phyloP scores from a whole-genome alignment of 2,113 vertebrate genomes.

The Callionymus lyra region DNA sequence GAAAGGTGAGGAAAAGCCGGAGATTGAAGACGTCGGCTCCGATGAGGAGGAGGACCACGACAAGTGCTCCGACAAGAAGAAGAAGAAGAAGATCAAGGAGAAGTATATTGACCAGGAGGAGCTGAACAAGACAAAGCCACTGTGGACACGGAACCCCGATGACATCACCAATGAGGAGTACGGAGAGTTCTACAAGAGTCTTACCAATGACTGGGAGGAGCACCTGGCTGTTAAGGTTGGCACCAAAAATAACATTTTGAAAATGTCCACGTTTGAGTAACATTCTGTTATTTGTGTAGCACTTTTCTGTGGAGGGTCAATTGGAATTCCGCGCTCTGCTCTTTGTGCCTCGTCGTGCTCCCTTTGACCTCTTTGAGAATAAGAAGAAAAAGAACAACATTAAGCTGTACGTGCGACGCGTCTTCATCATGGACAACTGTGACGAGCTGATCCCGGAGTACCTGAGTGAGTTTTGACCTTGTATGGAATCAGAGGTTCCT shows the following conservation, averaged over 20 bases:
- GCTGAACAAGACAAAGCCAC: conserved; percentile 74
- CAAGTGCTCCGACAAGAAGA: conserved; percentile 61
- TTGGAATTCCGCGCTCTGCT: conserved; percentile 89
- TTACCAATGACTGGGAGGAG: conserved; percentile 80
- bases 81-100: conserved; percentile 77
- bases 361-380: conserved; percentile 92
- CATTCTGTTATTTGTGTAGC: conserved; percentile 52
- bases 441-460: conserved; percentile 94
- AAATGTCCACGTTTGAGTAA: background rate
- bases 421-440: conserved; percentile 99
- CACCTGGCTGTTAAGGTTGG: conserved; percentile 73
- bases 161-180: conserved; percentile 94
- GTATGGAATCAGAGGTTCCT: no score
- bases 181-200: conserved; percentile 92
- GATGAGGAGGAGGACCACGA: conserved; percentile 68
- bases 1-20: conserved; percentile 66
- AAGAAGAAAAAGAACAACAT: conserved; percentile 96
- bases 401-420: conserved; percentile 88
- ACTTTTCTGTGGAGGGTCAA: conserved; percentile 96
- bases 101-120: conserved; percentile 76
- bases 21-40: conserved; percentile 73
- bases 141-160: conserved; percentile 93
- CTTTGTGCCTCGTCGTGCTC: conserved; percentile 85
- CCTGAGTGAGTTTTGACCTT: conserved; percentile 75
- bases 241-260: background rate